Evolutionary conservation across 2,888 invertebrate genomes (phyloP).

Genomic region (Syritta pipiens): DNA sequence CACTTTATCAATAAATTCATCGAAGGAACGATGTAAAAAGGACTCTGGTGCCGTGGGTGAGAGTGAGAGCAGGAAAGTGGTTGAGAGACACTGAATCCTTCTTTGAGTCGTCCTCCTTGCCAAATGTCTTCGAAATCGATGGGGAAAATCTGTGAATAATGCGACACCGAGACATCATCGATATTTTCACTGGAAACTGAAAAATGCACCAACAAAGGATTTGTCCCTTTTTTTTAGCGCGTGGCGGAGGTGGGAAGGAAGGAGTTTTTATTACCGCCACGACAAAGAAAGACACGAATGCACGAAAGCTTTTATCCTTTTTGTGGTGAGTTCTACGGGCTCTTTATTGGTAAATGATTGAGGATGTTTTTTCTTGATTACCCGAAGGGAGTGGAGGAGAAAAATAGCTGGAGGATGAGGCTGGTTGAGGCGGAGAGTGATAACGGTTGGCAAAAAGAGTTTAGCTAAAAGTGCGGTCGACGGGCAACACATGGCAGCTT

Average conservation of each 20-base stretch:
- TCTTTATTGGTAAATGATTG: slow-evolving; percentile 2
- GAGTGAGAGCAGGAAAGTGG: too few species aligned
- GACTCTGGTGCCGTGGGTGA: not conserved
- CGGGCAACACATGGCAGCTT: too few species aligned
- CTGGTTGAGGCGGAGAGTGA: too few species aligned
- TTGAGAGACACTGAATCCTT: too few species aligned
- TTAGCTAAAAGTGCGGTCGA: too few species aligned
- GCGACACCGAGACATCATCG: slow-evolving; percentile 27
- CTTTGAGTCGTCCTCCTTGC: too few species aligned
- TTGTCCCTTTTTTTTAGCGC: too few species aligned
- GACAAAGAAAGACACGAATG: not conserved
- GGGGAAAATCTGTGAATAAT: slow-evolving; percentile 44
- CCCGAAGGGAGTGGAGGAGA: not conserved
- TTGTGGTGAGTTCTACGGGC: not conserved
- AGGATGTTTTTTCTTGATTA: slow-evolving; percentile 6
- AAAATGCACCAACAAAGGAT: slow-evolving; percentile 38
- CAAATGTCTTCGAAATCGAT: slow-evolving; percentile 32
- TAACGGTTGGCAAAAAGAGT: too few species aligned
- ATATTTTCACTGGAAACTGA: slow-evolving; percentile 17
- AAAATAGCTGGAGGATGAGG: not conserved
- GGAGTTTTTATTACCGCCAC: slow-evolving; percentile 20
- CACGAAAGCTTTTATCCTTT: not conserved
- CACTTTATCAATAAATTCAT: slow-evolving; percentile 75
- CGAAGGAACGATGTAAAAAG: slow-evolving; percentile 6
- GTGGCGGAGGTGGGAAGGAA: too few species aligned